Percentiles rank a stretch among this genome's conserved stretches.
Evolutionary conservation across 2,888 invertebrate genomes (phyloP).

Genomic region (Lobophora halterata): DNA sequence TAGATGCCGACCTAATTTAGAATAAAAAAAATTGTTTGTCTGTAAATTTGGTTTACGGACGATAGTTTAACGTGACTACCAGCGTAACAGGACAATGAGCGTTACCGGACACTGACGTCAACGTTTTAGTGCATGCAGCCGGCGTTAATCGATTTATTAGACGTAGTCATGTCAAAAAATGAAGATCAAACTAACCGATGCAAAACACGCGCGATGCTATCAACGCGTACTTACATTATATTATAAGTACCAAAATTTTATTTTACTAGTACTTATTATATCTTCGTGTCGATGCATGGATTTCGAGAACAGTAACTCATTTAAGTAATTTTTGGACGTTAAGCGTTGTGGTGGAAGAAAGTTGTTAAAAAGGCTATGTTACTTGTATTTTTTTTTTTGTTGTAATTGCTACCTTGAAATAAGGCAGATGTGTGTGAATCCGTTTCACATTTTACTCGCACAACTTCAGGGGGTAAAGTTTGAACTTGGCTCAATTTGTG

Average conservation of each 20-base stretch:
- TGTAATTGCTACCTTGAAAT: slow-evolving; percentile 67
- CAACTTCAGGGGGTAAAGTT: slow-evolving; percentile 36
- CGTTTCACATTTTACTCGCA: slow-evolving; percentile 63
- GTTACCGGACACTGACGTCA: no score
- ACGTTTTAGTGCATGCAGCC: no score
- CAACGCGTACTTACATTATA: no score
- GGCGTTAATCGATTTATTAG: no score
- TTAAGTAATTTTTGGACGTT: slow-evolving; percentile 47
- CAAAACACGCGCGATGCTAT: slow-evolving; percentile 7
- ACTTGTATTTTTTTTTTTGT: slow-evolving; percentile 41
- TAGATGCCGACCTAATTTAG: no score
- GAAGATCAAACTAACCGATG: slow-evolving; percentile 2
- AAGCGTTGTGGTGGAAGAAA: slow-evolving; percentile 47
- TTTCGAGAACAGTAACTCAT: slow-evolving; percentile 46
- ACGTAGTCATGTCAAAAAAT: no score
- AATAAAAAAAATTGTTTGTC: no score
- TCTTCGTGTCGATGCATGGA: slow-evolving; percentile 3
- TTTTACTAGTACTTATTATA: slow-evolving; percentile 5
- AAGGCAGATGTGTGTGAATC: slow-evolving; percentile 74
- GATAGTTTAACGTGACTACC: no score
- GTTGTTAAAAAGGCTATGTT: slow-evolving; percentile 59
- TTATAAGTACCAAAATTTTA: no score
- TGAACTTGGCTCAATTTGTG: slow-evolving; percentile 32
- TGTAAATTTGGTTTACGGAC: no score
- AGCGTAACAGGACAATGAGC: no score